These are phyloP conservation scores for Rousettus madagascariensis DNA, from an alignment of 2,797 vertebrate species.

Conservation along the genomic window DNA sequence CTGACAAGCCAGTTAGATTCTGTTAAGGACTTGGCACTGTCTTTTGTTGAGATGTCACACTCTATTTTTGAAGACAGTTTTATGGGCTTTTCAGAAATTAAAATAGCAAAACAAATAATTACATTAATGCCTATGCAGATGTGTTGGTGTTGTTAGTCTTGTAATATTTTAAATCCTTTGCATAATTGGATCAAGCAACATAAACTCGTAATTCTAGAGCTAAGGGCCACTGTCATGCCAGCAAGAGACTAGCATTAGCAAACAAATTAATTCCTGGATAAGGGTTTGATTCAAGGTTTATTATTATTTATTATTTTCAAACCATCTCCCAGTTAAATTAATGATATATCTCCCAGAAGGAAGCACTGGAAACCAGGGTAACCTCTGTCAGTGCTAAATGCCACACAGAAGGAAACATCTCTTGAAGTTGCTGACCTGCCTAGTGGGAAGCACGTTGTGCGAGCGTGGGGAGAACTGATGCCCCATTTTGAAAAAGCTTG, in stretches of 20 bases:
- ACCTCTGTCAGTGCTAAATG: not conserved
- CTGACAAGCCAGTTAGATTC: not conserved
- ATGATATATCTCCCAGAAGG: not conserved
- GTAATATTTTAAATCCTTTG: constrained; percentile 49
- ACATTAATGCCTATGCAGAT: not conserved
- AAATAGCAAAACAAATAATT: constrained; percentile 55
- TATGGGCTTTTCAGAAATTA: constrained; percentile 45
- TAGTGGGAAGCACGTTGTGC: not conserved
- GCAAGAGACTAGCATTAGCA: constrained; percentile 1
- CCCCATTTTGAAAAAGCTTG: not conserved
- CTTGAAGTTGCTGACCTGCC: not conserved
- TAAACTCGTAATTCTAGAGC: not conserved
- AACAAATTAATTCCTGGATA: constrained; percentile 29
- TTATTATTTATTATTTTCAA: constrained; percentile 7
- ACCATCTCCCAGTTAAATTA: not conserved
- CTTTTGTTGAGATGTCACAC: not conserved
- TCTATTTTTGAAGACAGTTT: not conserved
- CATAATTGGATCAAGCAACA: constrained; percentile 24
- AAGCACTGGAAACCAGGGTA: not conserved
- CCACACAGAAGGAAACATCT: rapidly evolving
- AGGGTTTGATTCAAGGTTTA: constrained; percentile 1
- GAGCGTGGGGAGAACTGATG: rapidly evolving
- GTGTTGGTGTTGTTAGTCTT: not conserved
- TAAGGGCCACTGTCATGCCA: not conserved
- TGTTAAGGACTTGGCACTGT: not conserved